Conservation (phyloP, 1,140 invertebrate genomes). For the Drosophila kikkawai region DNA sequence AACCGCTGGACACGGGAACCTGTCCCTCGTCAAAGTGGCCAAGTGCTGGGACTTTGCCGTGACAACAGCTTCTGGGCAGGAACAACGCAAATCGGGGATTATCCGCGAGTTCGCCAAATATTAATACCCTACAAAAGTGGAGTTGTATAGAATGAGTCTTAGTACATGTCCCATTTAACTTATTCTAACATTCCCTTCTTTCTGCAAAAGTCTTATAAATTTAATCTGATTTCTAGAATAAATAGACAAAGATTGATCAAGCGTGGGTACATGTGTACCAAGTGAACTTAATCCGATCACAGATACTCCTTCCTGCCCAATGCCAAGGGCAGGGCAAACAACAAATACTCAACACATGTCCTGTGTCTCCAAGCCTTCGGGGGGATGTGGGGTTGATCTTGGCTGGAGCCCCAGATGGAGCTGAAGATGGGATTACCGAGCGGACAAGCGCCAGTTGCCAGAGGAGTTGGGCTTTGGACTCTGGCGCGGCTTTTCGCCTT, state of each 20-base stretch:
- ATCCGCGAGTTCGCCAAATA: neutral
- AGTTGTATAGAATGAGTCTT: no score
- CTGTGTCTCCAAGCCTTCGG: neutral
- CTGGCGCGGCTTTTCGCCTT: conserved; percentile 72
- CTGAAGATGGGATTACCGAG: conserved; percentile 20
- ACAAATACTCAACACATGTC: conserved; percentile 57
- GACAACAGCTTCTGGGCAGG: conserved; percentile 76
- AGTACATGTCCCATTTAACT: neutral
- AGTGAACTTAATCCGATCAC: conserved; percentile 13
- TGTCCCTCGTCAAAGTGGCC: conserved; percentile 18
- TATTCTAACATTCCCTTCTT: neutral
- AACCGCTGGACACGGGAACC: conserved; percentile 3
- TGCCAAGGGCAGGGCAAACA: conserved; percentile 21
- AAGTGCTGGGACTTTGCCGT: conserved; percentile 45
- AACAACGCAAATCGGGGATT: conserved; percentile 45
- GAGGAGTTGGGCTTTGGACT: conserved; percentile 14
- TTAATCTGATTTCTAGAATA: neutral
- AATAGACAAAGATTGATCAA: conserved; percentile 7
- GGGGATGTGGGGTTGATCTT: neutral
- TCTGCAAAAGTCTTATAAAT: neutral
- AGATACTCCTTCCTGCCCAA: neutral
- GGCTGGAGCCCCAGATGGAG: conserved; percentile 1
- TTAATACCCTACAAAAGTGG: conserved; percentile 6
- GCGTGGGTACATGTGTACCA: conserved; percentile 14
- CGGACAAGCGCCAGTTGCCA: conserved; percentile 47